phyloP scores from a whole-genome alignment of 2,113 vertebrate species.

The Cyprinodon tularosa region DNA sequence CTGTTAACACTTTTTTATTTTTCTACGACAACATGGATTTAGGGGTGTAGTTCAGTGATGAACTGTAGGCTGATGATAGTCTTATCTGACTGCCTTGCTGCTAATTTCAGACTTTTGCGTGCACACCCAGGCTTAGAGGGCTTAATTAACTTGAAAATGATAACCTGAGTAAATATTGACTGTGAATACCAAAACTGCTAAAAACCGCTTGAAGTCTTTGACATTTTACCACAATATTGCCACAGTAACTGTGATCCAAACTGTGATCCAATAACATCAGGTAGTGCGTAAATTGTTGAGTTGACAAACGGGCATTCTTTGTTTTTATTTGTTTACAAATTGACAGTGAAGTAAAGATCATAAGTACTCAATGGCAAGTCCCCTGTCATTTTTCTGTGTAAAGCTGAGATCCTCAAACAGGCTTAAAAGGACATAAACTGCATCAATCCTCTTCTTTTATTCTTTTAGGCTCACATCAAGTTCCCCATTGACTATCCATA shows the following conservation, averaged over 20 bases:
- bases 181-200: not conserved
- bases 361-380: not conserved
- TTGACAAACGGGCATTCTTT: not conserved
- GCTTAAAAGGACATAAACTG: not conserved
- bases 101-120: conserved; percentile 10
- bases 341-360: too few relatives aligned
- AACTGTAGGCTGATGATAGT: conserved; percentile 47
- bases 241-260: not conserved
- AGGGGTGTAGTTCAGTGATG: not conserved
- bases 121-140: conserved; percentile 24
- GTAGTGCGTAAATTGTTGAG: too few relatives aligned
- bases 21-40: conserved; percentile 1
- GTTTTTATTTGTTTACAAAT: not conserved
- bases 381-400: not conserved
- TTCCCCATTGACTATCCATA: conserved; percentile 98
- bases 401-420: not conserved
- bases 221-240: not conserved
- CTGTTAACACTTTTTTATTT: not conserved
- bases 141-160: conserved; percentile 19
- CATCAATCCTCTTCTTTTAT: conserved; percentile 33
- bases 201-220: not conserved
- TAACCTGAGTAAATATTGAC: not conserved
- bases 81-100: conserved; percentile 61
- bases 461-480: conserved; percentile 94
- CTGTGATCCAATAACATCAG: not conserved